Evolutionary conservation across 2,888 invertebrate genomes (phyloP).

Genomic region (Hypena proboscidalis): DNA sequence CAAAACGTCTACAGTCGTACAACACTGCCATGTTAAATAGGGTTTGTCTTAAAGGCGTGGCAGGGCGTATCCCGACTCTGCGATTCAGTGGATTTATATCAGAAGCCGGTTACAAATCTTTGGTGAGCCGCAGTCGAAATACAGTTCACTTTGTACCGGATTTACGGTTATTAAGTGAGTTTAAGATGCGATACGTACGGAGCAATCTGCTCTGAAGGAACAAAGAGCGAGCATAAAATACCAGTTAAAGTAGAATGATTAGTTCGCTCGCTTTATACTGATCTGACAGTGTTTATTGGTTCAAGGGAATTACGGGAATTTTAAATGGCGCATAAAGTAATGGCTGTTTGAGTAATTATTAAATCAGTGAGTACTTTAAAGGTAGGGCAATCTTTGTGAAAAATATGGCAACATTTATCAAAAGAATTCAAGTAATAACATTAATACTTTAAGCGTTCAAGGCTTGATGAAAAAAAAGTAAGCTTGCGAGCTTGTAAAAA

Average conservation of each 20-base stretch:
- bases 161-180: slow-evolving; percentile 72
- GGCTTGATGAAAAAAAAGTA: no score
- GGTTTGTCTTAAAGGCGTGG: slow-evolving; percentile 41
- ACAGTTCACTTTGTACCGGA: slow-evolving; percentile 69
- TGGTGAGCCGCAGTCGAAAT: slow-evolving; percentile 71
- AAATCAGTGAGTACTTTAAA: no score
- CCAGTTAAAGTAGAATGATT: neutral
- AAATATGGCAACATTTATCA: no score
- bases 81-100: slow-evolving; percentile 56
- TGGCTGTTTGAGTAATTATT: no score
- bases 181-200: slow-evolving; percentile 49
- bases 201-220: slow-evolving; percentile 28
- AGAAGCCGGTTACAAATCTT: slow-evolving; percentile 70
- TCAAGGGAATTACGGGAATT: neutral
- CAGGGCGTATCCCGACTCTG: slow-evolving; percentile 38
- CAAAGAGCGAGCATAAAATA: slow-evolving; percentile 15
- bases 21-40: slow-evolving; percentile 37
- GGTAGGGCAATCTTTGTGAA: no score
- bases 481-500: no score
- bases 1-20: slow-evolving; percentile 31
- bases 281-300: neutral
- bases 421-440: no score
- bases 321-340: no score
- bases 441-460: no score
- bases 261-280: neutral